Evolutionary conservation across 2,888 invertebrate genomes (phyloP).

Genomic region (Tupiocoris notatus): DNA sequence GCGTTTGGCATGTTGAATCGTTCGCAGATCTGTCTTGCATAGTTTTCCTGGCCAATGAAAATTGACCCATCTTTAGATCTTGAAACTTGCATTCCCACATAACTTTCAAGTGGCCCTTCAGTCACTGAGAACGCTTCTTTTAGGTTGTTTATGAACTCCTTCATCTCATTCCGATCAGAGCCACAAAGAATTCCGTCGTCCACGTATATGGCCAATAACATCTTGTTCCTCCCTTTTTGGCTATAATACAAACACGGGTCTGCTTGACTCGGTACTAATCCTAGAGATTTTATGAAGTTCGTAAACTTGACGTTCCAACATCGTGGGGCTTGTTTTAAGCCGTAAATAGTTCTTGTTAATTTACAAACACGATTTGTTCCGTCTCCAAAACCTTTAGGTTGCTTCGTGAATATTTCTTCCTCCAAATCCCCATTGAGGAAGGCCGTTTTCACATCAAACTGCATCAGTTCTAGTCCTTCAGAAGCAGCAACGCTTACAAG

Average conservation of each 20-base stretch:
- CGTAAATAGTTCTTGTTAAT: no score
- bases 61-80: no score
- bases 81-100: no score
- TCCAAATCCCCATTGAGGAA: no score
- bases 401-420: no score
- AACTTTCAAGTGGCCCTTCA: no score
- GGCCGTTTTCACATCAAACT: conserved; percentile 2
- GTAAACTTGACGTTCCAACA: conserved; percentile 3
- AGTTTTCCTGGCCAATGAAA: neutral
- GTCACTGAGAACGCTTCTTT: no score
- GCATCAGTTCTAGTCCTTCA: no score
- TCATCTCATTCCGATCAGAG: neutral
- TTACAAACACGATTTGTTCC: no score
- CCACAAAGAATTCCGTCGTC: neutral
- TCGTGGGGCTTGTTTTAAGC: neutral
- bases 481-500: no score
- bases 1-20: neutral
- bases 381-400: no score
- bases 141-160: no score
- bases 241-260: neutral
- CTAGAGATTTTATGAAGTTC: neutral
- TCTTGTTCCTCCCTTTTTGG: neutral
- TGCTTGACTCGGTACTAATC: neutral
- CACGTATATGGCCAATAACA: neutral
- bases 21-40: neutral